Evolutionary conservation across 2,888 invertebrate genomes (phyloP), one percentile per base, ranked within the genome.

Genomic region (Carpatolechia fugitivella): DNA sequence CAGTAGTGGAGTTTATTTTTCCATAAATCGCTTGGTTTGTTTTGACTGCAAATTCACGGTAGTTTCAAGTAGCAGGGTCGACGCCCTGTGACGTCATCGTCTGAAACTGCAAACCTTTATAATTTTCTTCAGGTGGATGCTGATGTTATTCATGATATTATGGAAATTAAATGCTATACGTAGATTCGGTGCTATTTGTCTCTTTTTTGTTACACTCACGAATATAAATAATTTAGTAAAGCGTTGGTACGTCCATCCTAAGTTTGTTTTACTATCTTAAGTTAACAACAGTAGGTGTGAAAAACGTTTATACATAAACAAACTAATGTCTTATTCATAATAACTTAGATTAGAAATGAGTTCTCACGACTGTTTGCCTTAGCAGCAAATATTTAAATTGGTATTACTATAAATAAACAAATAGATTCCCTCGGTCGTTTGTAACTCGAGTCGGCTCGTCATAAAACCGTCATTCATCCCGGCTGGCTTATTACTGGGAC

Each of bases 391-490:
- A 80, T 84, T 82, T 79, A 75, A 78, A 79, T 74, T 73, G 74
- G 61, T 62, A 68, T 65, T 65, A 76, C 64, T 72, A 78, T 77
- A 84, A 85, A 85, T 77, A 84, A 85, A 85, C 79, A 82, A 77
- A 78, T 72, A 72, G 69, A 71, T 73, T 68, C 70, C 68, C 61
- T 57, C 62, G 65, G 68, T 67, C 65, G 70, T 68, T 69, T 66
- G 85, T 84, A 87, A 89, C 74, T 72, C 75, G 72, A 89, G 74
- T 85, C 72, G 65, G 65, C 66, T 69, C 60, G 72, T 76, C 74
- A 77, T 84, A 83, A 85, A 83, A 66, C 76, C 71, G 80, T 83
- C 87, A 87, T 85, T 87, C 85, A 86, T 80, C 82, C 76, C 74
- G 70, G 66, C 75, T 76, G 74, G 70, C 81, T 77, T 77, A 82